A percentile compares a stretch with the other conserved stretches of the same genome.
These are phyloP conservation scores for Lottia gigantea DNA, from an alignment of 2,888 invertebrate species.

Conservation along the genomic window DNA sequence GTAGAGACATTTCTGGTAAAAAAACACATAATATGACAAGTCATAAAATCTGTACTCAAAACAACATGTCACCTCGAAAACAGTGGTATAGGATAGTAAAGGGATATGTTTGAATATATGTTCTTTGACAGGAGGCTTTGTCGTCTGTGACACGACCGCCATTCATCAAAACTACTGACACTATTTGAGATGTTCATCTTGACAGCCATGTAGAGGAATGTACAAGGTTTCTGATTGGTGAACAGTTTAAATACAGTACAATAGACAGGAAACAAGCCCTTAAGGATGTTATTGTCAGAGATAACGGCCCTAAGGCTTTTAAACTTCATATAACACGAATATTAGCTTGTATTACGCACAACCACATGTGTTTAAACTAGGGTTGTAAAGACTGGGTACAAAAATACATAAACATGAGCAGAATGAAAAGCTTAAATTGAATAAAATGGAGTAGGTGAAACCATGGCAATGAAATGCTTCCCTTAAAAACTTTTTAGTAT, in stretches of 20 bases:
- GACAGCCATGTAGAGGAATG: not conserved
- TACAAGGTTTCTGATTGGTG: not conserved
- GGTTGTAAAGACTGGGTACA: not conserved
- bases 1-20: too few relatives aligned
- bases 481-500: too few relatives aligned
- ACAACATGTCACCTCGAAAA: too few relatives aligned
- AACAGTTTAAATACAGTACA: not conserved
- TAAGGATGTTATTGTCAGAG: not conserved
- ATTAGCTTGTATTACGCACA: too few relatives aligned
- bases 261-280: slow-evolving; percentile 7
- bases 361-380: too few relatives aligned
- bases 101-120: too few relatives aligned
- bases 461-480: not conserved
- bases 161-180: not conserved
- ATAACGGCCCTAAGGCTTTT: too few relatives aligned
- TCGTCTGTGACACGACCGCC: not conserved
- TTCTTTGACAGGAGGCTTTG: not conserved
- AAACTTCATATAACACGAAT: too few relatives aligned
- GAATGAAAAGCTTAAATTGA: not conserved
- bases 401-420: slow-evolving; percentile 7
- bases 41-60: too few relatives aligned
- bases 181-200: not conserved
- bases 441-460: not conserved
- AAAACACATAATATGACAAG: too few relatives aligned
- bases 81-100: too few relatives aligned